Evolutionary conservation across 2,797 vertebrate genomes (phyloP).

Genomic region (Sciaenops ocellatus): DNA sequence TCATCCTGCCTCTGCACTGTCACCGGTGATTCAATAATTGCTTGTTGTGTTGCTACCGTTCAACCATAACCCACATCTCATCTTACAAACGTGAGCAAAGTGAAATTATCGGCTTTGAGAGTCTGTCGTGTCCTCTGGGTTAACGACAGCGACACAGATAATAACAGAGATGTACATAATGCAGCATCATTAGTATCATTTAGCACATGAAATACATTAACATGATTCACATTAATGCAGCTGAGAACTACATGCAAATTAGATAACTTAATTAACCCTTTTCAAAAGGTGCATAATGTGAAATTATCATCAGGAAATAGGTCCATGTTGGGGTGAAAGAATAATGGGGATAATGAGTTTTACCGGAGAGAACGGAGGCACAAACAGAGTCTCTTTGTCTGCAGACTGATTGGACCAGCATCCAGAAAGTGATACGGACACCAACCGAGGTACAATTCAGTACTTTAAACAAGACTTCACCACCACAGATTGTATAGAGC

Average conservation of each 20-base stretch:
- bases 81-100: background rate
- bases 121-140: background rate
- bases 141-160: conserved; percentile 31
- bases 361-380: background rate
- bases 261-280: conserved; percentile 36
- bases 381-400: background rate
- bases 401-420: background rate
- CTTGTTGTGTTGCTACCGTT: too few species aligned
- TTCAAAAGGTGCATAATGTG: conserved; percentile 22
- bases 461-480: too few species aligned
- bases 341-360: background rate
- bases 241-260: conserved; percentile 18
- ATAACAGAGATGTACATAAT: conserved; percentile 28
- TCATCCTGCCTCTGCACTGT: too few species aligned
- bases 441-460: too few species aligned
- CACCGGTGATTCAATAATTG: too few species aligned
- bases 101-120: background rate
- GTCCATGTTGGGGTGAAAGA: background rate
- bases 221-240: conserved; percentile 13
- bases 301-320: conserved; percentile 1
- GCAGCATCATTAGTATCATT: conserved; percentile 27
- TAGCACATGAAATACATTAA: conserved; percentile 13
- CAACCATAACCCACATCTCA: too few species aligned
- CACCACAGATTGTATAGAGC: too few species aligned
- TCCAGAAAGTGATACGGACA: too few species aligned